Evolutionary conservation across 2,888 invertebrate genomes (phyloP).

Genomic region (Neocrepidodera transversa): DNA sequence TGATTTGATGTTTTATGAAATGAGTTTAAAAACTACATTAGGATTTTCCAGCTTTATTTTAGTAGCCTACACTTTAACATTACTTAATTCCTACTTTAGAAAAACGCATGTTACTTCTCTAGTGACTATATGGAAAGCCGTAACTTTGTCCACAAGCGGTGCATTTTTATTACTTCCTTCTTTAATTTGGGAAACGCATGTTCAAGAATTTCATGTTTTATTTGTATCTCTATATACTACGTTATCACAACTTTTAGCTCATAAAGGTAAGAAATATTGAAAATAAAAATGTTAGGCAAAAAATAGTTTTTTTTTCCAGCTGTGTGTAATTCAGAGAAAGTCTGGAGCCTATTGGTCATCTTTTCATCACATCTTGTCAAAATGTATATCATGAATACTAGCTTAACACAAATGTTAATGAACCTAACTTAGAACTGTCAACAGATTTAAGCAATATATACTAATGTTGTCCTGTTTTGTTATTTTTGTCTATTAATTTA

Average conservation of each 20-base stretch:
- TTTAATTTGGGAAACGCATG: conserved; percentile 67
- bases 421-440: conserved; percentile 20
- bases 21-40: conserved; percentile 49
- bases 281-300: no score
- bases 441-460: conserved; percentile 14
- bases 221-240: conserved; percentile 72
- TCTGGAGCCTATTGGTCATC: conserved; percentile 50
- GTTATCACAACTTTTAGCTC: conserved; percentile 69
- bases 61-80: conserved; percentile 48
- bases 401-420: conserved; percentile 7
- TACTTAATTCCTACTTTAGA: conserved; percentile 41
- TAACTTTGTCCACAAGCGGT: conserved; percentile 68
- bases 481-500: conserved; percentile 7
- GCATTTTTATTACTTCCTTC: conserved; percentile 68
- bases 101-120: conserved; percentile 40
- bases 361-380: conserved; percentile 45
- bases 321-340: conserved; percentile 46
- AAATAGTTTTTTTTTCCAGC: conserved; percentile 36
- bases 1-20: conserved; percentile 54
- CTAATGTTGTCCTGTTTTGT: neutral
- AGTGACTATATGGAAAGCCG: conserved; percentile 63
- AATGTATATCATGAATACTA: conserved; percentile 36
- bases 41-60: conserved; percentile 50
- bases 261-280: conserved; percentile 64
- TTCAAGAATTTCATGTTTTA: conserved; percentile 62